Conservation (phyloP, 2,888 invertebrate species). For the Pristionchus entomophagus region DNA sequence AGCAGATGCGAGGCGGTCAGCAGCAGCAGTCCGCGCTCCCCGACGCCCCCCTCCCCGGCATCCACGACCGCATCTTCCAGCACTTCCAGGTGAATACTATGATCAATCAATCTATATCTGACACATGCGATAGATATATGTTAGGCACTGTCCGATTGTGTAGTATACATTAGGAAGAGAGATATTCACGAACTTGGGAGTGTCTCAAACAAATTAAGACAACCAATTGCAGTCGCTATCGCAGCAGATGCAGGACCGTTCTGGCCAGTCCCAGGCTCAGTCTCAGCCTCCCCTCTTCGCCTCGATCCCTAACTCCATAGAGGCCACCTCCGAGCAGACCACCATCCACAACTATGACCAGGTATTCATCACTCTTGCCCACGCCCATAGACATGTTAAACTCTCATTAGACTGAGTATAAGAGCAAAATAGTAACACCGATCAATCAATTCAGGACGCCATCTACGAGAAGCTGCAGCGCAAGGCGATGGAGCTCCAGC, state of each 20-base stretch:
- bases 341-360: neutral
- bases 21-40: neutral
- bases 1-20: slow-evolving; percentile 31
- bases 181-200: neutral
- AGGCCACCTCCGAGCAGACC: neutral
- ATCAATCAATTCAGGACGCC: slow-evolving; percentile 5
- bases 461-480: slow-evolving; percentile 46
- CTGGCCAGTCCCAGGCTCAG: slow-evolving; percentile 25
- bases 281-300: slow-evolving; percentile 45
- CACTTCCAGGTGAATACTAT: slow-evolving; percentile 39
- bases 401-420: neutral
- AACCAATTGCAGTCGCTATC: slow-evolving; percentile 5
- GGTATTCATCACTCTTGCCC: too few relatives aligned
- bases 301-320: neutral
- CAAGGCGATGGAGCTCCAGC: slow-evolving; percentile 40
- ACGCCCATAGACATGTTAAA: too few relatives aligned
- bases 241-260: slow-evolving; percentile 42
- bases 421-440: neutral
- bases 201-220: neutral
- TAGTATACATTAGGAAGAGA: too few relatives aligned
- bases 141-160: too few relatives aligned
- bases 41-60: slow-evolving; percentile 39
- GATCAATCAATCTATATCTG: too few relatives aligned
- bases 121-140: too few relatives aligned
- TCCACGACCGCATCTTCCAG: slow-evolving; percentile 47